phyloP scores from a whole-genome alignment of 2,113 vertebrate species.

The Notothenia rossii region DNA sequence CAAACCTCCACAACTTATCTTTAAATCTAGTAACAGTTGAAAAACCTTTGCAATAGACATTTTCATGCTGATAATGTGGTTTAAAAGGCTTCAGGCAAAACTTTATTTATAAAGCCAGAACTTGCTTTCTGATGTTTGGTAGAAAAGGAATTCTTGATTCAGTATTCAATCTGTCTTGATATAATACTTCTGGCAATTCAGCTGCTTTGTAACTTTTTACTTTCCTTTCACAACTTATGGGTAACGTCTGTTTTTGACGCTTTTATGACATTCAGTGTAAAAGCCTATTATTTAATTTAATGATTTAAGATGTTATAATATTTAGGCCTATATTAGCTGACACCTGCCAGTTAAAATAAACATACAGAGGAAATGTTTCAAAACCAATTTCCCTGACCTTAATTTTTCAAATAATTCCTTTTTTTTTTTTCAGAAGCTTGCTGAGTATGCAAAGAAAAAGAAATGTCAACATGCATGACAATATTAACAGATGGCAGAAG shows the following conservation, averaged over 20 bases:
- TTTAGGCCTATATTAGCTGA: neutral
- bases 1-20: conserved; percentile 23
- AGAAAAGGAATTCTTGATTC: too few species aligned
- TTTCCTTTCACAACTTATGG: conserved; percentile 3
- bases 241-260: conserved; percentile 7
- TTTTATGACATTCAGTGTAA: neutral
- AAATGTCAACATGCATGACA: neutral
- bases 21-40: conserved; percentile 3
- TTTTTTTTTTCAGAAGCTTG: too few species aligned
- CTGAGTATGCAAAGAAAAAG: too few species aligned
- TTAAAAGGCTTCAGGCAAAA: too few species aligned
- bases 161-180: neutral
- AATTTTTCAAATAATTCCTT: neutral
- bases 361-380: neutral
- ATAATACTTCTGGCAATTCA: conserved; percentile 8
- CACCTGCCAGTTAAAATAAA: neutral
- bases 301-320: conserved; percentile 3
- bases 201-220: conserved; percentile 35
- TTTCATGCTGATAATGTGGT: neutral
- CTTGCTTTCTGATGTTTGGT: too few species aligned
- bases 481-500: neutral
- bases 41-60: conserved; percentile 7
- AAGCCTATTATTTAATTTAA: neutral
- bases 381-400: neutral
- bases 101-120: too few species aligned